Conservation (phyloP, 2,113 vertebrate species). For the Dryoscopus gambensis region DNA sequence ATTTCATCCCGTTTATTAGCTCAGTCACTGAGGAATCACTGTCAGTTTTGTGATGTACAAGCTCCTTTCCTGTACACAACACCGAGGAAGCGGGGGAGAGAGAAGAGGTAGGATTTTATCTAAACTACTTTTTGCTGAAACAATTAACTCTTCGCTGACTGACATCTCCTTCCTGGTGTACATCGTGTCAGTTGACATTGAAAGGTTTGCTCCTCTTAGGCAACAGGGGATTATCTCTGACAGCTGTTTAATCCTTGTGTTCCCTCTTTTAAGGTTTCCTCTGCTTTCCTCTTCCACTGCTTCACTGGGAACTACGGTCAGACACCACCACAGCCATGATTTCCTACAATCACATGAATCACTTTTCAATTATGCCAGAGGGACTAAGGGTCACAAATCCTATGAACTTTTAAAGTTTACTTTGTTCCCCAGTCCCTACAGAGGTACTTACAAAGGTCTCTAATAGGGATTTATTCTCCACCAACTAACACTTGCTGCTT, state of each 20-base stretch:
- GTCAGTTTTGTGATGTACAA: background rate
- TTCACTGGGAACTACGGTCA: background rate
- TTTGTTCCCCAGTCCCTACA: background rate
- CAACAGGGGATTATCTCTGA: background rate
- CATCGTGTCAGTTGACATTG: background rate
- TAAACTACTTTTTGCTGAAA: slow-evolving; percentile 36
- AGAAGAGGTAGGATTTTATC: slow-evolving; percentile 30
- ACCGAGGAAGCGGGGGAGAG: slow-evolving; percentile 1
- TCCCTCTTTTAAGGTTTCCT: background rate
- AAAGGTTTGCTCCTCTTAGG: background rate
- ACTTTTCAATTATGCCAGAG: background rate
- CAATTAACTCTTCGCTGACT: slow-evolving; percentile 48
- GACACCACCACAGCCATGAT: background rate
- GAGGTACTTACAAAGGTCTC: background rate
- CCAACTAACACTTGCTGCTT: background rate
- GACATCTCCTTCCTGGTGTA: background rate
- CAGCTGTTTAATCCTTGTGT: background rate
- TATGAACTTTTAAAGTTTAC: background rate
- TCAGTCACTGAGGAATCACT: slow-evolving; percentile 60
- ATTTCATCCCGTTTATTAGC: slow-evolving; percentile 67
- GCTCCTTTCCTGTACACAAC: background rate
- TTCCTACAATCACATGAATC: background rate
- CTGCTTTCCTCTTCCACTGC: background rate
- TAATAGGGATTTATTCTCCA: background rate
- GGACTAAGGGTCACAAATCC: background rate